Evolutionary conservation across 2,113 vertebrate species (phyloP).

Genomic region (Isurus oxyrinchus): DNA sequence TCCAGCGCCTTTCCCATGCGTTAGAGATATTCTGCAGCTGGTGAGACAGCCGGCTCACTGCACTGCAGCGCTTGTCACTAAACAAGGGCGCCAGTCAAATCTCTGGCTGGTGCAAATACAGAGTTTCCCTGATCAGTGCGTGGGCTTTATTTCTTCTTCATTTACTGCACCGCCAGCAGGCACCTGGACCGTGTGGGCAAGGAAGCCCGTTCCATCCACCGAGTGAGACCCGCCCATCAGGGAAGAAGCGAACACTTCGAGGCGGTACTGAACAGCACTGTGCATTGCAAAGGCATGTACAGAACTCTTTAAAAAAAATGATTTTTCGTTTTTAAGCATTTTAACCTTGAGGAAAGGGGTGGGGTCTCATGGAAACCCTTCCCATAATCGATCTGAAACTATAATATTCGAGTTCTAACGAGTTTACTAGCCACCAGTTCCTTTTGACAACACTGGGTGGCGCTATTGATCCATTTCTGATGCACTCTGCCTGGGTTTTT

Average conservation of each 20-base stretch:
- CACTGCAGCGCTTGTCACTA: not conserved
- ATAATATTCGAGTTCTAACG: not conserved
- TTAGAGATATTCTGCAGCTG: not conserved
- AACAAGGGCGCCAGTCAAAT: not conserved
- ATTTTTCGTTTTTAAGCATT: not conserved
- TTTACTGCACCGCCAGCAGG: not conserved
- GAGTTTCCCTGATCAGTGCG: too few relatives aligned
- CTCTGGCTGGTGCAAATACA: not conserved
- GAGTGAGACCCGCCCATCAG: too few relatives aligned
- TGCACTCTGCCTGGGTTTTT: too few relatives aligned
- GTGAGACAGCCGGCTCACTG: not conserved
- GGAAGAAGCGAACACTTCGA: not conserved
- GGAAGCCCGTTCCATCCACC: not conserved
- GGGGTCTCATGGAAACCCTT: not conserved
- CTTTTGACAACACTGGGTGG: not conserved
- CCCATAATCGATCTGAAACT: not conserved
- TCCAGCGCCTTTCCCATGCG: not conserved
- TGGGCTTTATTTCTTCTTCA: not conserved
- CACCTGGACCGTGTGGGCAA: not conserved
- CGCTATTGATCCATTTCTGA: conserved; percentile 32
- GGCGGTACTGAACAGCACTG: not conserved
- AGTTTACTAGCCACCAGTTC: not conserved
- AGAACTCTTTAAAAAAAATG: not conserved
- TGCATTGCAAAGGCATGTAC: not conserved
- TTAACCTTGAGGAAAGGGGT: not conserved